Evolutionary conservation across 2,113 vertebrate species (phyloP).

Genomic region (Atractosteus spatula): DNA sequence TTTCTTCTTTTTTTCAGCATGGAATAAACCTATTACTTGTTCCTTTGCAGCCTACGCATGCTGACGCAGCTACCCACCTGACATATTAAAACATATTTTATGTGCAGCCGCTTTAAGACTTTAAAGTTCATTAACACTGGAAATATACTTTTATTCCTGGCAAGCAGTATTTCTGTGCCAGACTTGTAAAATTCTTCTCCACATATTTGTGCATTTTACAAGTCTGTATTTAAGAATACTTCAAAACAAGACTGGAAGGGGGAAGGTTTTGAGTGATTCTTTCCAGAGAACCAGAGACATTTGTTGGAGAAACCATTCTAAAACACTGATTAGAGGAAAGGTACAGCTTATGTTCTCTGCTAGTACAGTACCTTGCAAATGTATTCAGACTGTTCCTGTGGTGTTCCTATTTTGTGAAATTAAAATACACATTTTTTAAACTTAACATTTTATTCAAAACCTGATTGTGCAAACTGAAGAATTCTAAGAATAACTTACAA

Average conservation of each 20-base stretch:
- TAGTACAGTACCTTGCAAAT: no score
- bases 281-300: constrained; percentile 6
- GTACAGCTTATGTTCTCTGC: no score
- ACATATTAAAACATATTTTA: no score
- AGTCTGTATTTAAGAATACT: not conserved
- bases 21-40: no score
- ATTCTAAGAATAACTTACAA: not conserved
- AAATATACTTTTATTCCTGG: constrained; percentile 3
- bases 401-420: no score
- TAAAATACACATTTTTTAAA: no score
- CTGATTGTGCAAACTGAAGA: no score
- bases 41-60: no score
- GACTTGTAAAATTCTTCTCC: constrained; percentile 2
- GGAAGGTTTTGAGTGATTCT: not conserved
- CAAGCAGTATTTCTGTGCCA: constrained; percentile 5
- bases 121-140: constrained; percentile 1
- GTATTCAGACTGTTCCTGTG: no score
- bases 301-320: constrained; percentile 1
- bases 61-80: no score
- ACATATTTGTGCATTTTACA: constrained; percentile 14
- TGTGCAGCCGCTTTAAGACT: not conserved
- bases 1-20: no score
- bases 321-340: not conserved
- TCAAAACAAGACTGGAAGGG: constrained; percentile 1
- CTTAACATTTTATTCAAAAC: no score